phyloP scores from a whole-genome alignment of 2,888 invertebrate genomes.

The Ochropleura leucogaster region DNA sequence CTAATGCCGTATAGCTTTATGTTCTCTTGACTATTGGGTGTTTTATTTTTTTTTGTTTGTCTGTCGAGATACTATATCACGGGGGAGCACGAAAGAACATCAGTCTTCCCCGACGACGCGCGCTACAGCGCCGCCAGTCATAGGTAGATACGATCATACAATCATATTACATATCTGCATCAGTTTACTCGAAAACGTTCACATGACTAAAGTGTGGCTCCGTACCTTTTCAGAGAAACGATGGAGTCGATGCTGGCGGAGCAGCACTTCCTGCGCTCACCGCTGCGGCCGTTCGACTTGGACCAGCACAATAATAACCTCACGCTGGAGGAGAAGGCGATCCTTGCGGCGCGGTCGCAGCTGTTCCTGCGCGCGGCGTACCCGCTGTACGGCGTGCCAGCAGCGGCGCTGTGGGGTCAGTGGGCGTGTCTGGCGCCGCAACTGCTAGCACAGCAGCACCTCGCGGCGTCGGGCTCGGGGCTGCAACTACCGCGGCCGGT shows the following conservation, averaged over 20 bases:
- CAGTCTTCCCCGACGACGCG: slow-evolving; percentile 89
- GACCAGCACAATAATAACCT: slow-evolving; percentile 93
- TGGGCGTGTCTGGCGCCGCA: slow-evolving; percentile 93
- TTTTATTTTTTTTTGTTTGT: slow-evolving; percentile 88
- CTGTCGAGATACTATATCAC: slow-evolving; percentile 90
- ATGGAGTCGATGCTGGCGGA: slow-evolving; percentile 97
- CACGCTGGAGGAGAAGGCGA: slow-evolving; percentile 94
- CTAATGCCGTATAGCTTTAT: slow-evolving; percentile 62
- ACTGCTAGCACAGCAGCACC: slow-evolving; percentile 92
- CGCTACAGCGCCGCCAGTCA: slow-evolving; percentile 88
- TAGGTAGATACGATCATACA: slow-evolving; percentile 86
- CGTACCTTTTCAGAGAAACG: slow-evolving; percentile 93
- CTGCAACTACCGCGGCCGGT: slow-evolving; percentile 89
- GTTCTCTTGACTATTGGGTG: slow-evolving; percentile 69
- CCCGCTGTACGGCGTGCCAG: slow-evolving; percentile 89
- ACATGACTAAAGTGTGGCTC: slow-evolving; percentile 55
- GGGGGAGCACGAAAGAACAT: slow-evolving; percentile 89
- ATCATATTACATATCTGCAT: slow-evolving; percentile 68
- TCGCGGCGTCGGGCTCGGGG: slow-evolving; percentile 89
- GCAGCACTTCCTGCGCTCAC: slow-evolving; percentile 95
- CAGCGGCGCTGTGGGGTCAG: slow-evolving; percentile 92
- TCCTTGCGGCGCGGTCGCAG: slow-evolving; percentile 94
- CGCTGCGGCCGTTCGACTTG: slow-evolving; percentile 93
- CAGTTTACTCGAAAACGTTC: slow-evolving; percentile 29
- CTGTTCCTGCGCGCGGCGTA: slow-evolving; percentile 93